phyloP scores from a whole-genome alignment of 2,113 vertebrate genomes.

The Dunckerocampus dactyliophorus region DNA sequence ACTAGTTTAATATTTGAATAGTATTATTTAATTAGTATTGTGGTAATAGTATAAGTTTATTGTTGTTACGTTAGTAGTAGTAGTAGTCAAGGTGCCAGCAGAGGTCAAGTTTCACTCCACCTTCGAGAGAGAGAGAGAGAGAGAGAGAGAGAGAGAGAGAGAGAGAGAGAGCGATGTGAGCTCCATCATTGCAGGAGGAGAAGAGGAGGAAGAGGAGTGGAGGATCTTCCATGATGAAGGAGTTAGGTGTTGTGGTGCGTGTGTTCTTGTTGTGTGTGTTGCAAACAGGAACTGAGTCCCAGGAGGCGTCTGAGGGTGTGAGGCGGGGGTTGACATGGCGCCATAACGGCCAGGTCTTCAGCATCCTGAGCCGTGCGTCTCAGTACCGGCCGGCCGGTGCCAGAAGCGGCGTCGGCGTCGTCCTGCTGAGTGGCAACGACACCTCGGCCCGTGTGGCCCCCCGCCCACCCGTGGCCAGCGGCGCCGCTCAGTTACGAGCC shows the following conservation, averaged over 20 bases:
- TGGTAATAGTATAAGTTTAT: too few relatives aligned
- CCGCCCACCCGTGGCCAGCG: constrained; percentile 44
- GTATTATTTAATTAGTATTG: too few relatives aligned
- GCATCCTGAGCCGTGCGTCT: constrained; percentile 81
- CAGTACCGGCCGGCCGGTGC: constrained; percentile 74
- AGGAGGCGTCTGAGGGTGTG: constrained; percentile 49
- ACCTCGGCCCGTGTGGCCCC: constrained; percentile 30
- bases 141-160: too few relatives aligned
- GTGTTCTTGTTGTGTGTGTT: constrained; percentile 60
- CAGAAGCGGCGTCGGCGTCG: constrained; percentile 53
- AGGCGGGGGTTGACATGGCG: constrained; percentile 81
- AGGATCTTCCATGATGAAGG: neutral
- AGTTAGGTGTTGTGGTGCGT: constrained; percentile 28
- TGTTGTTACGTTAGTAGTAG: too few relatives aligned
- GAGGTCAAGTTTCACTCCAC: too few relatives aligned
- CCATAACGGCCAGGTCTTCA: constrained; percentile 86
- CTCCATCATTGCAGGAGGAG: neutral
- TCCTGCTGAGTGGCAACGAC: constrained; percentile 57
- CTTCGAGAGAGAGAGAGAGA: too few relatives aligned
- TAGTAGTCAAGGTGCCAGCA: too few relatives aligned
- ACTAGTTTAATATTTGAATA: too few relatives aligned
- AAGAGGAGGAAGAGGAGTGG: neutral
- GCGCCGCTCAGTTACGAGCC: constrained; percentile 38
- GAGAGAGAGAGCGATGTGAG: too few relatives aligned
- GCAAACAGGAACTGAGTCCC: constrained; percentile 53